A percentile compares a stretch with the other conserved stretches of the same genome.
Evolutionary conservation across 2,888 invertebrate species (phyloP).

Genomic region (Tipula lateralis): DNA sequence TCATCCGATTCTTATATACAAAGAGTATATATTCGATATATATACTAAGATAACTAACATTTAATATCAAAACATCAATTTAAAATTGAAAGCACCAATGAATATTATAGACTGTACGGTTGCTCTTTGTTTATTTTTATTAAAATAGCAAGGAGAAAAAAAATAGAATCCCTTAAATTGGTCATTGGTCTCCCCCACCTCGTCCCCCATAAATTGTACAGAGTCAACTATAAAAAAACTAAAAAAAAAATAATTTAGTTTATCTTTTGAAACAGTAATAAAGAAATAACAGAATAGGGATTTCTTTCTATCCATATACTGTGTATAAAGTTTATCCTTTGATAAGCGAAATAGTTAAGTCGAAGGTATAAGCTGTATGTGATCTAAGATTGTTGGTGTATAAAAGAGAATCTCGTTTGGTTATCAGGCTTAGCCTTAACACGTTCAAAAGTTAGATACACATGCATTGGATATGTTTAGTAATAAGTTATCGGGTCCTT

Average conservation of each 20-base stretch:
- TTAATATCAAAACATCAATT: slow-evolving; percentile 19
- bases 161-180: not conserved
- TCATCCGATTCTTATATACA: not conserved
- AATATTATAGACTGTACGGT: not conserved
- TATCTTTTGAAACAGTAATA: not conserved
- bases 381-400: not conserved
- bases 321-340: not conserved
- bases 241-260: not conserved
- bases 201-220: not conserved
- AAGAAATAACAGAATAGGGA: not conserved
- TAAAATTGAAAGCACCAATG: slow-evolving; percentile 15
- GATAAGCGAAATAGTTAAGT: not conserved
- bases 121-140: not conserved
- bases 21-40: not conserved
- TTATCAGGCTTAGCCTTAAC: too few species aligned
- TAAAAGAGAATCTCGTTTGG: too few species aligned
- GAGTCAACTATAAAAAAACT: not conserved
- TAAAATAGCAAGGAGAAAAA: not conserved
- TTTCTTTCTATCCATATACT: not conserved
- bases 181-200: too few species aligned
- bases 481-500: too few species aligned
- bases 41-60: not conserved
- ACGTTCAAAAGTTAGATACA: too few species aligned
- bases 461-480: too few species aligned
- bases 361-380: not conserved